Percentiles rank a stretch among this genome's conserved stretches.
Conservation (phyloP, 1,140 invertebrate species). For the Ceratosolen solmsi region DNA sequence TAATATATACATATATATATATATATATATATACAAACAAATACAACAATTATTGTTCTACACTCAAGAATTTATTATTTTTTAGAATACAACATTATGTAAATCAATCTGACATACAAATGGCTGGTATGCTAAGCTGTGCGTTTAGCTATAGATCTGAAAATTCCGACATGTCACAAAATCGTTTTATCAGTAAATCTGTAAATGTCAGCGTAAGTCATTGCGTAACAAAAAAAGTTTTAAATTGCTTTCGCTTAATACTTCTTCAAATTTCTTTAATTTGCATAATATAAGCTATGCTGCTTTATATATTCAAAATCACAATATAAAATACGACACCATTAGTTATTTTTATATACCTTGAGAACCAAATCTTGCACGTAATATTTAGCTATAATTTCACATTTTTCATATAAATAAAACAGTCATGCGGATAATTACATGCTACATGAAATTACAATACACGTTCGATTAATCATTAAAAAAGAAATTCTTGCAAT, state of each 20-base stretch:
- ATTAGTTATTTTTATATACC: slow-evolving; percentile 14
- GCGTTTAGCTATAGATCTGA: slow-evolving; percentile 80
- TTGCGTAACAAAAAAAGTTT: background rate
- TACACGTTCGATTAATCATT: background rate
- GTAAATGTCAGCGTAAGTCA: slow-evolving; percentile 75
- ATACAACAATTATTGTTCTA: background rate
- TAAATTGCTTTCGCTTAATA: slow-evolving; percentile 1
- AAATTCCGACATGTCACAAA: slow-evolving; percentile 62
- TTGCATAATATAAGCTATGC: slow-evolving; percentile 7
- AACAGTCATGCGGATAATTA: background rate
- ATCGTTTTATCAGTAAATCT: slow-evolving; percentile 69
- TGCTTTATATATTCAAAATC: slow-evolving; percentile 24
- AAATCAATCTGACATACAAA: slow-evolving; percentile 89
- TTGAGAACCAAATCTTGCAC: slow-evolving; percentile 51
- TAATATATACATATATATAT: slow-evolving; percentile 55
- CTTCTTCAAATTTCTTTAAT: slow-evolving; percentile 16
- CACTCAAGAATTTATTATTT: slow-evolving; percentile 49
- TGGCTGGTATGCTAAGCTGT: slow-evolving; percentile 93
- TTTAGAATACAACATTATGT: slow-evolving; percentile 86
- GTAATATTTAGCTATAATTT: background rate
- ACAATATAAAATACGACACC: background rate
- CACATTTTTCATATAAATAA: background rate
- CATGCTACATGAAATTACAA: background rate
- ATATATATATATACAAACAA: slow-evolving; percentile 39
- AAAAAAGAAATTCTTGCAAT: background rate